phyloP scores from a whole-genome alignment of 2,888 invertebrate species.

The Drymonia ruficornis region DNA sequence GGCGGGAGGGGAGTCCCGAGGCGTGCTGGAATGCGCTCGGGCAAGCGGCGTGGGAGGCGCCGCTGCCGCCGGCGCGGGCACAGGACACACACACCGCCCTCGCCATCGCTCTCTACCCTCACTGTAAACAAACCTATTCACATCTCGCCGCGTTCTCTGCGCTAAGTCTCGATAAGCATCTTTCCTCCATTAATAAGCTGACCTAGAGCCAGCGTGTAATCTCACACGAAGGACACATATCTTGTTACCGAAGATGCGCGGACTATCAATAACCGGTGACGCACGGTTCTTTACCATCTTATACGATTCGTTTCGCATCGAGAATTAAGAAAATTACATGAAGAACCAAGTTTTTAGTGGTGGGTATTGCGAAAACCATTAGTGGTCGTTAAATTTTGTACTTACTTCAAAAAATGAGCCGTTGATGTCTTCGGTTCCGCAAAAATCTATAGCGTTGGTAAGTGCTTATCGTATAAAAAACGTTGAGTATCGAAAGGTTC shows the following conservation, averaged over 20 bases:
- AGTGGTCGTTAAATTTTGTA: background rate
- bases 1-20: slow-evolving; percentile 66
- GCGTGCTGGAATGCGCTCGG: slow-evolving; percentile 84
- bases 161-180: slow-evolving; percentile 37
- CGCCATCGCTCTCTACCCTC: slow-evolving; percentile 60
- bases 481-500: slow-evolving; percentile 53
- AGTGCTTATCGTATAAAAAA: slow-evolving; percentile 20
- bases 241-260: slow-evolving; percentile 2
- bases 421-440: slow-evolving; percentile 6
- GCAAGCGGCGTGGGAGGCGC: slow-evolving; percentile 83
- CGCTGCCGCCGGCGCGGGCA: slow-evolving; percentile 52
- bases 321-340: background rate
- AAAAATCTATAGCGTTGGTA: background rate
- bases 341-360: background rate
- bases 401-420: background rate
- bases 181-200: slow-evolving; percentile 33
- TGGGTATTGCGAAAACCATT: background rate
- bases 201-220: slow-evolving; percentile 19
- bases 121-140: slow-evolving; percentile 77
- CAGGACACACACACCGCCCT: slow-evolving; percentile 69
- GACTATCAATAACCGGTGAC: slow-evolving; percentile 1
- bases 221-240: slow-evolving; percentile 7
- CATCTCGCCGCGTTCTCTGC: slow-evolving; percentile 52
- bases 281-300: background rate
- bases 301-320: slow-evolving; percentile 1